These are phyloP conservation scores for Merodon equestris DNA, from an alignment of 2,888 invertebrate genomes.

Conservation along the genomic window DNA sequence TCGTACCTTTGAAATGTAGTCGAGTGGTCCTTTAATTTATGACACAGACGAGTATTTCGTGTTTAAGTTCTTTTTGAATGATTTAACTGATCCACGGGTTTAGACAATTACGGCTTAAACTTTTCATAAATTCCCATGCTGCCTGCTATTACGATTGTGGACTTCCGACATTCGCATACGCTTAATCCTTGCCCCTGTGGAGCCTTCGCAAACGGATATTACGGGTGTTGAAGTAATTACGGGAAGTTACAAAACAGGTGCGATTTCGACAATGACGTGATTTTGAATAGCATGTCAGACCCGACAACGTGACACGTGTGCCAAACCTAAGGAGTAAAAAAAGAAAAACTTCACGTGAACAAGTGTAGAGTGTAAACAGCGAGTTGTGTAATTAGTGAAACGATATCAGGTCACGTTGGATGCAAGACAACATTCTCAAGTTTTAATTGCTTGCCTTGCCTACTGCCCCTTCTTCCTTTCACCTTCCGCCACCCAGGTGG, in stretches of 20 bases:
- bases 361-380: slow-evolving; percentile 27
- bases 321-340: neutral
- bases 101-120: neutral
- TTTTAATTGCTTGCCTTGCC: slow-evolving; percentile 39
- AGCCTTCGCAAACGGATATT: neutral
- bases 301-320: slow-evolving; percentile 19
- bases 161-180: neutral
- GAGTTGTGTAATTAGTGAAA: slow-evolving; percentile 31
- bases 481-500: too few relatives aligned
- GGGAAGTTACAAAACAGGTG: slow-evolving; percentile 14
- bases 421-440: slow-evolving; percentile 4
- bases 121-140: slow-evolving; percentile 20
- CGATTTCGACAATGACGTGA: slow-evolving; percentile 57
- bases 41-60: too few relatives aligned
- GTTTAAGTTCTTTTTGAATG: too few relatives aligned
- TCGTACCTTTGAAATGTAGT: neutral
- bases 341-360: too few relatives aligned
- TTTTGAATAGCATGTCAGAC: slow-evolving; percentile 13
- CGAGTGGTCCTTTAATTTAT: slow-evolving; percentile 8
- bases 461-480: slow-evolving; percentile 36
- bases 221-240: slow-evolving; percentile 28
- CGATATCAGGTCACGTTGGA: neutral
- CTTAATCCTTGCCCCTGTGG: too few relatives aligned
- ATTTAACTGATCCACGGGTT: slow-evolving; percentile 14
- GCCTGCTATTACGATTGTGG: slow-evolving; percentile 3